Evolutionary conservation across 2,797 vertebrate genomes (phyloP), one percentile per base, ranked within the genome.

Genomic region (Macroramphosus scolopax): DNA sequence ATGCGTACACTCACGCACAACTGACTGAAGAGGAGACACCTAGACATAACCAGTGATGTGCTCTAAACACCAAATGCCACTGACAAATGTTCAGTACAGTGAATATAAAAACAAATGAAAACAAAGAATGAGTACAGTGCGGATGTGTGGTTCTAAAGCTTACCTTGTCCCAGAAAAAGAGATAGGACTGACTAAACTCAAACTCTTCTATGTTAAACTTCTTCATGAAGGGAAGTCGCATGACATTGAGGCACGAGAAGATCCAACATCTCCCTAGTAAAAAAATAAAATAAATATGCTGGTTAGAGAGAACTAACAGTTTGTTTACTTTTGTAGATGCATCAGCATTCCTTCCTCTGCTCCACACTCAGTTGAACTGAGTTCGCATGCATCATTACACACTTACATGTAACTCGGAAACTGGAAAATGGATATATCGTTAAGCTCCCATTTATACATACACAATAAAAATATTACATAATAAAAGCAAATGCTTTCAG

Each of bases 161-260:
- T 73, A 91, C 97, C 95, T 99, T 99, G 78, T 99, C 97, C 97
- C 97, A 99, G 88, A 97, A 98, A 80, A 98, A 99, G 26, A 99
- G 88, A 60, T 97, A 96, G 1, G 97, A 92, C 71, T 98, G 97
- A 87, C 96, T 99, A 86, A 99, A 98, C 77, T 99, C 97, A 89
- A 98, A 98, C 87, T 99, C 97, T 78, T 98, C 97, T 31, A 97
- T 89, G 85, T 95, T 98, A 74, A 93, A 92, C 68, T 95, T 97
- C 88, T 95, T 98, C 93, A 99, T 98, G 83, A 99, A 93, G 20
- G 97, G 96, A 84, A 99, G 92, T 72, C 97, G 92, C 91, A 99
- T 94, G 56, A 95, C 94, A 37, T 99, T 98, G 86, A 99, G 92
- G 80, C 96, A 98, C 55, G 97, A 96, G 77, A 99, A 99, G 81